Evolutionary conservation across 2,888 invertebrate species (phyloP), one percentile per base, ranked within the genome.

Genomic region (Eupelmus urozonus): DNA sequence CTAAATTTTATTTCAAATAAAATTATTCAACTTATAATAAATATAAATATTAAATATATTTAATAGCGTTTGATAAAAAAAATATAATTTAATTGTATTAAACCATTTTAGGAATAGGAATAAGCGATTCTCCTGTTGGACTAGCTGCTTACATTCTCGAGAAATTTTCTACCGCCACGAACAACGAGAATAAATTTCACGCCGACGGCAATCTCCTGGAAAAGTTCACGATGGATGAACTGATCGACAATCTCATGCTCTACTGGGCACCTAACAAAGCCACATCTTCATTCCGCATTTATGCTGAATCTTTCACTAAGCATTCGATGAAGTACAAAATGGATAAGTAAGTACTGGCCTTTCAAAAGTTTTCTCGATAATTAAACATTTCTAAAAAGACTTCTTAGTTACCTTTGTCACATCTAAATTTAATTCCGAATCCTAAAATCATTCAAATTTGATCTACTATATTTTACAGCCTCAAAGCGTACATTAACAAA

Each of bases 111-210:
- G 95, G 96, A 13, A 91, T 93, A 0, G 94, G 91, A 0, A 86
- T 96, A 53, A 91, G 92, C n/a, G 95, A 96, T 83, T 95, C 95
- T 0, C 97, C 98, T 0, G 92, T 94, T 0, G 97, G 97, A 0
- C 90, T 98, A 72, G 96, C 96, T 0, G 96, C 96, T 0, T 97
- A 97, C 85, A 94, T 97, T 57, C 88, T 98, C 5, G 97, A 98
- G 85, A 97, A 97, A 87, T 97, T 96, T 90, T 93, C 94, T 0
- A 92, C 92, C 0, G 94, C 94, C 92, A 95, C 94, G 0, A 91
- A 93, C 85, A 60, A 57, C 2, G 75, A 79, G 5, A 69, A 81
- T 11, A 79, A 74, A 27, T 78, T 79, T 29, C 18, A 89, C 20
- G 86, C 89, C 0, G 94, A 96, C 85, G 95, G 96, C 0, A 94